These are phyloP conservation scores for Saccostrea cuccullata DNA, from an alignment of 1,140 invertebrate genomes.

Conservation along the genomic window DNA sequence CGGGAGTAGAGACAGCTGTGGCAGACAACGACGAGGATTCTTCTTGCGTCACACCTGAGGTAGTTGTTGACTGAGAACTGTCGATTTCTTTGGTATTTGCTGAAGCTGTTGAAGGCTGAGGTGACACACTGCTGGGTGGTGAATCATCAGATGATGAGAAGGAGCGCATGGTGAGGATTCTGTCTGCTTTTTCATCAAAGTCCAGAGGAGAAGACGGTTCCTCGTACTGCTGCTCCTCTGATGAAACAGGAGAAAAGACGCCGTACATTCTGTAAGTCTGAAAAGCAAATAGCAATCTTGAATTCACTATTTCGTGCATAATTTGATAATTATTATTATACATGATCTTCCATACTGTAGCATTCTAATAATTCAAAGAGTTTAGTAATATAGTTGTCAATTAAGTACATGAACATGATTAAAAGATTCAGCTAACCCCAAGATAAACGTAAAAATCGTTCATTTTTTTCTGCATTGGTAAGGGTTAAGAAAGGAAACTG, in stretches of 20 bases:
- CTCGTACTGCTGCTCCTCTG: background rate
- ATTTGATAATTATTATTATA: background rate
- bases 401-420: background rate
- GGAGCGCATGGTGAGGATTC: background rate
- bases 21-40: background rate
- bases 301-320: background rate
- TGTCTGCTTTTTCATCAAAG: conserved; percentile 13
- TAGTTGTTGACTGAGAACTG: background rate
- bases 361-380: background rate
- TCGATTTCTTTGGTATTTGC: background rate
- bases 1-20: background rate
- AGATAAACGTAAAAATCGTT: too few species aligned
- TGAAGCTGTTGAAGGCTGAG: background rate
- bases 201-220: background rate
- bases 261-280: background rate
- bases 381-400: background rate
- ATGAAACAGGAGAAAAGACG: background rate
- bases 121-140: background rate
- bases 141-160: background rate
- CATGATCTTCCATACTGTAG: background rate
- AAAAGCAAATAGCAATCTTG: background rate
- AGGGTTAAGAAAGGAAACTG: too few species aligned
- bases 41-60: background rate
- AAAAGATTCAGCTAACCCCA: too few species aligned
- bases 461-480: too few species aligned